These are phyloP conservation scores for Mormyrus iriodes DNA, from an alignment of 2,113 vertebrate genomes.

Conservation along the genomic window DNA sequence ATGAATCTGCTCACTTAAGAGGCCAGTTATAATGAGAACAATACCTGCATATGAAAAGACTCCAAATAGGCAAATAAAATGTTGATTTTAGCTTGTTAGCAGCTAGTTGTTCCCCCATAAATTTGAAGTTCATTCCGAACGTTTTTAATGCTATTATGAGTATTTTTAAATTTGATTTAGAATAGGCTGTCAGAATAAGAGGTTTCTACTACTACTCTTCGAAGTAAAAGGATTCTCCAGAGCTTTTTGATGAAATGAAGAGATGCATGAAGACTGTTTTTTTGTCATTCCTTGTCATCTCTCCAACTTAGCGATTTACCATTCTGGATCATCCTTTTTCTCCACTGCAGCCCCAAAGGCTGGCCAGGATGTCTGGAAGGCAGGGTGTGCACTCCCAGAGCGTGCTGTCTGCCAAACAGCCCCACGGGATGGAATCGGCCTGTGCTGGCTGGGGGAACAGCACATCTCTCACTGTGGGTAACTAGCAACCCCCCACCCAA, in stretches of 20 bases:
- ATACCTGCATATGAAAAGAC: background rate
- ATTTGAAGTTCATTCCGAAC: background rate
- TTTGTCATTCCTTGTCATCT: background rate
- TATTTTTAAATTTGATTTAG: background rate
- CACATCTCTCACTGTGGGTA: background rate
- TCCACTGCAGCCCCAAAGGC: background rate
- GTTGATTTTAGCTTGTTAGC: background rate
- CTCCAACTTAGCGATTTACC: background rate
- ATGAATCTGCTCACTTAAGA: background rate
- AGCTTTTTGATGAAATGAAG: background rate
- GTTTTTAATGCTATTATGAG: background rate
- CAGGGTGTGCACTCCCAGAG: background rate
- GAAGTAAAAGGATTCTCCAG: background rate
- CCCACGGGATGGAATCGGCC: background rate
- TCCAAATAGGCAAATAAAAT: background rate
- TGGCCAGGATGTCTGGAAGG: background rate
- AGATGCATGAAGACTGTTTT: background rate
- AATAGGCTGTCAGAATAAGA: slow-evolving; percentile 4
- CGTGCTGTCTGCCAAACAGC: background rate
- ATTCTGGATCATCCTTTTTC: background rate
- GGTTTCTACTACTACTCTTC: background rate
- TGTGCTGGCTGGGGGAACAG: background rate
- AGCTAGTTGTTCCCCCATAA: background rate
- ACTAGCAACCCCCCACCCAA: background rate
- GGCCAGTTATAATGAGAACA: background rate